Conservation (phyloP, 1,140 invertebrate species). For the Drosophila hydei region DNA sequence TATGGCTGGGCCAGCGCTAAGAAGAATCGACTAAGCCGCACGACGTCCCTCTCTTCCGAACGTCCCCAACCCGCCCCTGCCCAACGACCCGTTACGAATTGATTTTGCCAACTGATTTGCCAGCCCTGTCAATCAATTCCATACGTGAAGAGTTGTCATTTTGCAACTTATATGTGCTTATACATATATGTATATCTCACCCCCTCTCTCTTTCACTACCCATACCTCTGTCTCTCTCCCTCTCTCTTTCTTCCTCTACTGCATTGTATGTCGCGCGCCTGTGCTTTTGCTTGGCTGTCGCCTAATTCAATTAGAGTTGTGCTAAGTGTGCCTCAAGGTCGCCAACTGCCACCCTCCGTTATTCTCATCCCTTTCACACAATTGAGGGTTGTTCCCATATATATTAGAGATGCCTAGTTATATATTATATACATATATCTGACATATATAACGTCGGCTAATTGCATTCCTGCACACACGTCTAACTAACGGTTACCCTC, state of each 20-base stretch:
- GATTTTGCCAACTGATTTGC: constrained; percentile 68
- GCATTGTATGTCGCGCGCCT: constrained; percentile 15
- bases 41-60: not conserved
- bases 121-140: constrained; percentile 63
- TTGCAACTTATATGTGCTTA: constrained; percentile 29
- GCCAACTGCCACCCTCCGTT: constrained; percentile 6
- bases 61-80: constrained; percentile 14
- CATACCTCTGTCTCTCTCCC: constrained; percentile 5
- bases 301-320: constrained; percentile 80
- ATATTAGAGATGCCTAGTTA: no score
- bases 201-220: constrained; percentile 8
- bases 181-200: not conserved
- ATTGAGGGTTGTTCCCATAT: no score
- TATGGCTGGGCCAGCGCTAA: not conserved
- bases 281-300: constrained; percentile 44
- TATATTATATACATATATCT: not conserved
- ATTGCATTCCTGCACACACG: not conserved
- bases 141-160: constrained; percentile 41
- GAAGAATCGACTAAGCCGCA: not conserved
- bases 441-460: not conserved
- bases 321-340: constrained; percentile 74
- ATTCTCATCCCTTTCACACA: constrained; percentile 1
- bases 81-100: constrained; percentile 27
- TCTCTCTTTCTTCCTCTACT: constrained; percentile 29
- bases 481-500: no score